Base-by-base conservation (phyloP, 2,113 vertebrate species). In the Catharus minimus region DNA sequence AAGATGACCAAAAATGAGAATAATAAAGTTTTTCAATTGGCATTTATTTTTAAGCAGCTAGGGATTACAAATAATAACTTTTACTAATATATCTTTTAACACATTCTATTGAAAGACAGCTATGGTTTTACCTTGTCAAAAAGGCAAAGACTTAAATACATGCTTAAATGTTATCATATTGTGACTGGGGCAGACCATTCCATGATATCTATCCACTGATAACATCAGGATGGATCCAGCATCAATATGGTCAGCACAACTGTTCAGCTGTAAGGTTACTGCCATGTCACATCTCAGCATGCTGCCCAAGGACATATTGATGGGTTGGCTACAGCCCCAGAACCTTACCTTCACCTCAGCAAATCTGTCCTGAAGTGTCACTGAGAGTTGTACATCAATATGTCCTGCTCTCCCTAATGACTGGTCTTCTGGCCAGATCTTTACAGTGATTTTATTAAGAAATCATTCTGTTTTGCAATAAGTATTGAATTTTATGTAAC, bases 361-460 rank as follows among this genome's bases (percentile, higher is more conserved):
- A 95, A 86, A 89, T 78, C 41, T 90, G 73, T 90, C 62, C 77
- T 75, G 73, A 90, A 78, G 38, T 65, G 49, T 93, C 80, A 78
- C 53, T 57, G 61, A 44, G 38, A 75, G 21, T 4, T 81, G 44
- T 64, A 81, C 43, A 83, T 86, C 79, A 86, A 75, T 86, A 86
- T 33, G 46, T 90, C 38, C 62, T 71, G 20, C 38, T 71, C 6
- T 92, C 57, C 58, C 49, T 86, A 78, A 78, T 65, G 88, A 90
- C 28, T 49, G 32, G 5, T 66, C 44, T 57, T 71, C 47, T 66
- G 44, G 36, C 5, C 61, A 86, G 57, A 72, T 81, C 68, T 88
- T 90, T 88, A 61, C 13, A 53, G 18, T 28, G 49, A 94, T 77
- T 83, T 83, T 73, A 88, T 91, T 75, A 84, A 88, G 62, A 2